Percentiles rank a stretch among this genome's conserved stretches.
These are phyloP conservation scores for Craseonycteris thonglongyai DNA, from an alignment of 2,113 vertebrate species.

Conservation along the genomic window DNA sequence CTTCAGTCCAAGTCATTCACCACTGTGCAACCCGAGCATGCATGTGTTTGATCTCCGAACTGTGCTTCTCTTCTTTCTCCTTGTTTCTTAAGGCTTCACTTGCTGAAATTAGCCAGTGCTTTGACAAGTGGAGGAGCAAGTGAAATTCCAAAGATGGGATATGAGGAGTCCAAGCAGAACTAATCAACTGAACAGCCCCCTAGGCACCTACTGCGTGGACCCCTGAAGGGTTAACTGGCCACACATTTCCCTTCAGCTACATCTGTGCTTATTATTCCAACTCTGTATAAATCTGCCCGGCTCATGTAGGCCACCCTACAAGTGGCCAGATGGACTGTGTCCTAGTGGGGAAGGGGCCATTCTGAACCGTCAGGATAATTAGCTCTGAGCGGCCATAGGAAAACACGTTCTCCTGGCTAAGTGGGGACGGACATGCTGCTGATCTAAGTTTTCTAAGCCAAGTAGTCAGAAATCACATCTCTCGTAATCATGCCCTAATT, in stretches of 20 bases:
- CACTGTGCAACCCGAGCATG: not conserved
- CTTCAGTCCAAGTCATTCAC: not conserved
- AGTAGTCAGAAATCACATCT: not conserved
- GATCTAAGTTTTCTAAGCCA: not conserved
- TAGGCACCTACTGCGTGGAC: not conserved
- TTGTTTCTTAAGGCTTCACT: not conserved
- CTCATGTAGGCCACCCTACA: not conserved
- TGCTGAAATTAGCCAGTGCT: not conserved
- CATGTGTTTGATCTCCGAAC: not conserved
- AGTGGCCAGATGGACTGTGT: constrained; percentile 36
- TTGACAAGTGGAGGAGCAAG: not conserved
- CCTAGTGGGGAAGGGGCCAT: not conserved
- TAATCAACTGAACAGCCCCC: not conserved
- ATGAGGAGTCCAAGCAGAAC: not conserved
- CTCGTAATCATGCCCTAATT: not conserved
- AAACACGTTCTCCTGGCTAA: not conserved
- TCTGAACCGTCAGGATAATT: not conserved
- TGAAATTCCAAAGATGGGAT: not conserved
- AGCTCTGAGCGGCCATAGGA: not conserved
- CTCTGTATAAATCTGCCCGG: not conserved
- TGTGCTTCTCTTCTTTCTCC: not conserved
- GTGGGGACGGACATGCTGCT: not conserved
- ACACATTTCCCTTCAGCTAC: not conserved
- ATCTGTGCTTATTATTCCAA: constrained; percentile 35
- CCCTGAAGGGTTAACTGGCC: not conserved